Conservation (phyloP, 23 tunicate species). For the Botrylloides violaceus region DNA sequence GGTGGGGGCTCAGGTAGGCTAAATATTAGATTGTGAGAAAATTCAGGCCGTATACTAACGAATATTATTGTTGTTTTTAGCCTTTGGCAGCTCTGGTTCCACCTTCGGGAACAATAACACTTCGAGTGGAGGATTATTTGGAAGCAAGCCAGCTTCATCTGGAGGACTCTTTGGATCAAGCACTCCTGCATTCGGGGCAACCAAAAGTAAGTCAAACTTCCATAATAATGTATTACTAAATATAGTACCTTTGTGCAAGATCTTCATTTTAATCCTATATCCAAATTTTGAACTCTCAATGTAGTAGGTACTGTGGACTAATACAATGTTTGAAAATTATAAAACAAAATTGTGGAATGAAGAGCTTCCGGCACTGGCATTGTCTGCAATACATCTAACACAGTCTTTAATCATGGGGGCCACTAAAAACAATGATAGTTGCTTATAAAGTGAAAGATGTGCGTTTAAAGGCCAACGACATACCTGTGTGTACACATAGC, state of each 20-base stretch:
- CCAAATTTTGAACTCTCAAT: too few species aligned
- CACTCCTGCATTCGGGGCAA: constrained; percentile 16
- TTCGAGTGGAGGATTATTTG: constrained; percentile 56
- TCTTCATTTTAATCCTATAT: too few species aligned
- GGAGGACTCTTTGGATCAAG: constrained; percentile 2
- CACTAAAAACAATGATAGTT: too few species aligned
- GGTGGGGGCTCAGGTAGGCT: constrained; percentile 38
- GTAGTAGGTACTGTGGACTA: too few species aligned
- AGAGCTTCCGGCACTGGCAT: too few species aligned
- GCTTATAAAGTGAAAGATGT: too few species aligned
- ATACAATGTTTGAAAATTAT: too few species aligned
- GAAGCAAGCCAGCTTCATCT: constrained; percentile 43
- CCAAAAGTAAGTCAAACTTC: not conserved
- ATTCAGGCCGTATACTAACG: not conserved
- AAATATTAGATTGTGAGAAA: not conserved
- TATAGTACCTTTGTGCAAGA: constrained; percentile 5
- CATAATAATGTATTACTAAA: not conserved
- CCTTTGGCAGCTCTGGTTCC: not conserved
- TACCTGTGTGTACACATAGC: too few species aligned
- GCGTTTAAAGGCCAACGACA: too few species aligned
- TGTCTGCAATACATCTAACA: too few species aligned
- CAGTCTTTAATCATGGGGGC: too few species aligned
- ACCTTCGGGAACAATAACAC: constrained; percentile 19
- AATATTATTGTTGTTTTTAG: not conserved
- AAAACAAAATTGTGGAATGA: too few species aligned